Base-by-base conservation (phyloP, 2,113 vertebrate species). In the Dendrocopos noguchii region DNA sequence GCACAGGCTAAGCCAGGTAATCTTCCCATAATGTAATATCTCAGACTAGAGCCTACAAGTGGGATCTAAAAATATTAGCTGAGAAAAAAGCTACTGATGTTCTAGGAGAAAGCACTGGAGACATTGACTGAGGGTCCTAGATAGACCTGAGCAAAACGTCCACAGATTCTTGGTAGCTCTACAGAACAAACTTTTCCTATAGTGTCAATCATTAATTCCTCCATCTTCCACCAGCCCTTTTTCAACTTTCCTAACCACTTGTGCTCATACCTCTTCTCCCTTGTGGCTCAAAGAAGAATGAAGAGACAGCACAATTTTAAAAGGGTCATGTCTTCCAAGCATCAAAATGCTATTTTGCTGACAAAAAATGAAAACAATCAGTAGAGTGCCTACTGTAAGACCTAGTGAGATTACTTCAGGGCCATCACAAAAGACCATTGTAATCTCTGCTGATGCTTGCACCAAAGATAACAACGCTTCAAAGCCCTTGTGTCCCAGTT, bases 381-480 rank as follows among this genome's bases (percentile, higher is more conserved):
- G 28, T 66, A 64, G 7, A 77, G 19, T 42, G 63, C 83, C 59
- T 86, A 60, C 61, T 88, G 84, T 75, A 88, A 91, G 16, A 24
- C 15, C 83, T 84, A 61, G 59, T 64, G 57, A 78, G 44, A 91
- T 90, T 94, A 53, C 81, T 44, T 61, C 83, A 65, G 77, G 83
- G 60, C 25, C 71, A 66, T 61, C n/a, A 89, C 44, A 86, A 68
- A 47, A 55, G 59, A 46, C 46, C 61, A 25, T 31, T 52, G 31
- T 60, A 94, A 93, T 84, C 72, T 85, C 66, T 95, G 90, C 91
- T 95, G 73, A 87, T 61, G 46, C 47, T 89, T 84, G 21, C 60
- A 84, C 80, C 29, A 60, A 70, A 77, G 93, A 94, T 92, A 94
- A 95, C 56, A 92, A 76, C 29, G 16, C 33, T 90, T 92, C 90